Evolutionary conservation across 1,140 invertebrate genomes (phyloP).

Genomic region (Aplysia californica): DNA sequence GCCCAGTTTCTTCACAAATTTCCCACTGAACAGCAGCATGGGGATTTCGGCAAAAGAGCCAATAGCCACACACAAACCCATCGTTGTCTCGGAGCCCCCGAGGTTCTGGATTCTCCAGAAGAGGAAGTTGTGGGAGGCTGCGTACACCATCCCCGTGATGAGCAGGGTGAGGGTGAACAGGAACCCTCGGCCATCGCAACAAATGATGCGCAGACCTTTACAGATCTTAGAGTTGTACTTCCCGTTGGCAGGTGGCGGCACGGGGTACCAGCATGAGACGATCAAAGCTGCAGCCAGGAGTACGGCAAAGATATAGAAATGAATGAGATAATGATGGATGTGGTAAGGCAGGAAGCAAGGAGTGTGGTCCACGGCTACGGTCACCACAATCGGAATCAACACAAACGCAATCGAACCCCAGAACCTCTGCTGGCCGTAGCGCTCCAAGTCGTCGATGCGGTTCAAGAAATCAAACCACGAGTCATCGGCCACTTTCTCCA

Average conservation of each 20-base stretch:
- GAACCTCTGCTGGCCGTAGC: conserved; percentile 62
- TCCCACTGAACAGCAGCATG: conserved; percentile 54
- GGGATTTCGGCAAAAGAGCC: conserved; percentile 56
- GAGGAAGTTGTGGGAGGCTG: conserved; percentile 57
- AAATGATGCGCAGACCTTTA: conserved; percentile 47
- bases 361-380: conserved; percentile 53
- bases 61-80: conserved; percentile 56
- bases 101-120: conserved; percentile 63
- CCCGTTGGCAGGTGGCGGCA: conserved; percentile 46
- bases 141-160: conserved; percentile 53
- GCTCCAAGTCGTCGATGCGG: conserved; percentile 62
- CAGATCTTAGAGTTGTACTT: conserved; percentile 49
- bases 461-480: conserved; percentile 65
- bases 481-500: conserved; percentile 64
- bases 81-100: conserved; percentile 50
- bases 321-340: conserved; percentile 58
- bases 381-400: conserved; percentile 51
- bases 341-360: conserved; percentile 52
- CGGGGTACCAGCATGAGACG: conserved; percentile 55
- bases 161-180: conserved; percentile 55
- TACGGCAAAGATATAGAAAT: conserved; percentile 60
- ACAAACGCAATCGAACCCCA: conserved; percentile 57
- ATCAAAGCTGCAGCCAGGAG: conserved; percentile 52
- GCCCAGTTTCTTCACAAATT: conserved; percentile 50
- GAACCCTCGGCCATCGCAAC: conserved; percentile 51